These are phyloP conservation scores for Tridacna gigas DNA, from an alignment of 2,888 invertebrate genomes.

Conservation along the genomic window DNA sequence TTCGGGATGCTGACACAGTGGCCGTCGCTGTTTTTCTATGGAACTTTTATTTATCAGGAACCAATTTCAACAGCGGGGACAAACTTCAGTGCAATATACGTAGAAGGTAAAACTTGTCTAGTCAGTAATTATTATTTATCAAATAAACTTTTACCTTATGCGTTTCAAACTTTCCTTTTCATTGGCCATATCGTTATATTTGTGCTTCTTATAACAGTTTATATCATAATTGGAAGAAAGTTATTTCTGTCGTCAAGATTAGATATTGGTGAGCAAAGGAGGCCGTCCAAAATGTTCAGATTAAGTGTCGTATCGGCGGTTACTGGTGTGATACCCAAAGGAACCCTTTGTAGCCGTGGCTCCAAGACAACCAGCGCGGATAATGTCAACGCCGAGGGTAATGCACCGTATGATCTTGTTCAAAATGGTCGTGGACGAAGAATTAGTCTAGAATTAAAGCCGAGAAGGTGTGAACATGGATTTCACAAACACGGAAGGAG, in stretches of 20 bases:
- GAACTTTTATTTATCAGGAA: slow-evolving; percentile 34
- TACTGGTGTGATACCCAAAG: slow-evolving; percentile 41
- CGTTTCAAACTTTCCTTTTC: slow-evolving; percentile 53
- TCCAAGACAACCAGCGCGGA: slow-evolving; percentile 37
- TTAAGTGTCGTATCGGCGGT: slow-evolving; percentile 49
- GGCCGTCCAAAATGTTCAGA: slow-evolving; percentile 28
- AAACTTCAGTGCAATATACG: slow-evolving; percentile 1
- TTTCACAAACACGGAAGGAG: not conserved
- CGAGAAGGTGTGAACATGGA: not conserved
- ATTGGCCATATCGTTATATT: slow-evolving; percentile 53
- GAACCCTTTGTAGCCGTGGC: slow-evolving; percentile 39
- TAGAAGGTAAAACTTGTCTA: slow-evolving; percentile 46
- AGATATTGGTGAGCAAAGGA: not conserved
- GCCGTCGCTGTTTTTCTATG: slow-evolving; percentile 57
- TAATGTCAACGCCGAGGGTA: slow-evolving; percentile 7
- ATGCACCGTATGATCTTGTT: not conserved
- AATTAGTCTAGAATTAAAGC: slow-evolving; percentile 14
- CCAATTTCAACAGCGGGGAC: slow-evolving; percentile 15
- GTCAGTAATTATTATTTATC: slow-evolving; percentile 43
- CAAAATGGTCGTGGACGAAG: slow-evolving; percentile 9
- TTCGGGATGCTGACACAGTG: slow-evolving; percentile 41
- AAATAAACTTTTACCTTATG: slow-evolving; percentile 35
- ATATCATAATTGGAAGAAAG: slow-evolving; percentile 50
- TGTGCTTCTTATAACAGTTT: slow-evolving; percentile 31
- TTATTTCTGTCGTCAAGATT: slow-evolving; percentile 46